These are phyloP conservation scores for Selene dorsalis DNA, from an alignment of 2,797 vertebrate genomes.

Conservation along the genomic window DNA sequence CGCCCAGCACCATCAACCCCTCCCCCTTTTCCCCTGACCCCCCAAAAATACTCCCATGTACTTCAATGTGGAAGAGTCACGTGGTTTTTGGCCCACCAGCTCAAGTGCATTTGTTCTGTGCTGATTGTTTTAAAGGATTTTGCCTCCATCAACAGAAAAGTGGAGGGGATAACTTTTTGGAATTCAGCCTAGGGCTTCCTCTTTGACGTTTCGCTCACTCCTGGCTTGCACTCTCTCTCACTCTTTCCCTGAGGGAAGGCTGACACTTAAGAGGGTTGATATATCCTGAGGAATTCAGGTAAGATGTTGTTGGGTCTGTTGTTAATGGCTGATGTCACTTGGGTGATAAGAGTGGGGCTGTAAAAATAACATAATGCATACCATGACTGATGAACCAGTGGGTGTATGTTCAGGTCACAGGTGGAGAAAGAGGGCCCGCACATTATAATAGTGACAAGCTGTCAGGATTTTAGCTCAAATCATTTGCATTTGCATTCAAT, in stretches of 20 bases:
- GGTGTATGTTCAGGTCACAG: neutral
- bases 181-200: conserved; percentile 82
- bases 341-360: neutral
- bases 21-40: conserved; percentile 43
- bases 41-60: conserved; percentile 60
- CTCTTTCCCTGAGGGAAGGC: conserved; percentile 78
- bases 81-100: conserved; percentile 66
- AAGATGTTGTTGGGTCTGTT: conserved; percentile 58
- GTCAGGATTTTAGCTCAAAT: neutral
- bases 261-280: conserved; percentile 75
- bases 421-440: conserved; percentile 7
- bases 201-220: conserved; percentile 80
- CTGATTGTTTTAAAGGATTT: conserved; percentile 84
- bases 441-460: neutral
- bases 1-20: conserved; percentile 34
- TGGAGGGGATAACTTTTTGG: conserved; percentile 87
- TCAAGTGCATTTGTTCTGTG: conserved; percentile 80
- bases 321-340: neutral
- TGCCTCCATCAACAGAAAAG: conserved; percentile 89
- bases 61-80: conserved; percentile 71
- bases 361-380: conserved; percentile 11
- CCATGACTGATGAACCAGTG: neutral
- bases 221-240: conserved; percentile 75
- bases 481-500: neutral
- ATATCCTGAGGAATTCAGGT: conserved; percentile 83